Evolutionary conservation across 2,888 invertebrate species (phyloP).

Genomic region (Macrostomum cliftonense): DNA sequence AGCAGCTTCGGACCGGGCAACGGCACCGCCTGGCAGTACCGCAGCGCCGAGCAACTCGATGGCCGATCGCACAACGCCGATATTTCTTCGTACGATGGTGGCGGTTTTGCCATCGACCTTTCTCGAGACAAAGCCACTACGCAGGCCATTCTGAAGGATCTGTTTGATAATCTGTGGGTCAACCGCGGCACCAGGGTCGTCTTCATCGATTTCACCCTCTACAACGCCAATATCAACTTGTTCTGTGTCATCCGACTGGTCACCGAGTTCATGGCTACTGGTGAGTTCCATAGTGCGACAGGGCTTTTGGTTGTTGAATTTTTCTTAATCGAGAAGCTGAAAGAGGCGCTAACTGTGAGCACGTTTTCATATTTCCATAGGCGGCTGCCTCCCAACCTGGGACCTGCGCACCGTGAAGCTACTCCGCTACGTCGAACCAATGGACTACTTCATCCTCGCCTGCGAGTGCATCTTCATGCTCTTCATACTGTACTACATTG

Average conservation of each 20-base stretch:
- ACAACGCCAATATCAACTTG: conserved; percentile 53
- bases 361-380: no score
- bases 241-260: conserved; percentile 46
- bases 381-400: conserved; percentile 46
- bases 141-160: conserved; percentile 34
- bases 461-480: conserved; percentile 44
- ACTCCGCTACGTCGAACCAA: conserved; percentile 42
- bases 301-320: no score
- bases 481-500: conserved; percentile 46
- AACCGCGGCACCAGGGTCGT: conserved; percentile 49
- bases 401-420: conserved; percentile 46
- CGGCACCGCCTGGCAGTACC: conserved; percentile 22
- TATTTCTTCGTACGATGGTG: conserved; percentile 34
- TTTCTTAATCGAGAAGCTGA: no score
- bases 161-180: conserved; percentile 49
- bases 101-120: conserved; percentile 41
- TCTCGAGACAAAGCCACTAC: conserved; percentile 37
- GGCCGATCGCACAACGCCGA: conserved; percentile 28
- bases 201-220: conserved; percentile 53
- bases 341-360: no score
- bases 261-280: conserved; percentile 53
- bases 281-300: no score
- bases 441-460: conserved; percentile 42
- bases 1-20: conserved; percentile 27
- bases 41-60: conserved; percentile 23